Evolutionary conservation across 2,113 vertebrate genomes (phyloP).

Genomic region (Zosterops borbonicus): DNA sequence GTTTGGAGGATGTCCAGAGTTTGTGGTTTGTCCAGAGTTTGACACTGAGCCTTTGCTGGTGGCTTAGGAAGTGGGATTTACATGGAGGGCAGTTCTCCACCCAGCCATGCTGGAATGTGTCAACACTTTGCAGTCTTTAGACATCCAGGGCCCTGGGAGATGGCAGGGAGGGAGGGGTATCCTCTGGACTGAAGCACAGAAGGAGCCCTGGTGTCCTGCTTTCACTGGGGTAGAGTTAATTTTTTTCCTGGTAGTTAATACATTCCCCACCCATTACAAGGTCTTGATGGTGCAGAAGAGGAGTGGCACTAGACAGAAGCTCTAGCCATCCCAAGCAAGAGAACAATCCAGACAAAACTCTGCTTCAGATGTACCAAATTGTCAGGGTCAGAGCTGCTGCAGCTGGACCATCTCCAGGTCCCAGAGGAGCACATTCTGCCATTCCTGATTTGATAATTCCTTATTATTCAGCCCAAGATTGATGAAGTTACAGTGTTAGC

Average conservation of each 20-base stretch:
- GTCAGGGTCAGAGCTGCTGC: not conserved
- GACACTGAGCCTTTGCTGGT: not conserved
- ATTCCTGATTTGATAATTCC: not conserved
- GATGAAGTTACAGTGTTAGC: not conserved
- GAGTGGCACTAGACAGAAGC: not conserved
- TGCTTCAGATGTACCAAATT: not conserved
- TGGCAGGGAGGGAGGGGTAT: accelerated
- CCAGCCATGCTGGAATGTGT: not conserved
- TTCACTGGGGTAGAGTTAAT: not conserved
- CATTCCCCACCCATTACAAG: not conserved
- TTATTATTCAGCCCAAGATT: not conserved
- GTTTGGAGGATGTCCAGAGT: too few species aligned
- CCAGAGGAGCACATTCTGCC: not conserved
- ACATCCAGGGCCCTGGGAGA: not conserved
- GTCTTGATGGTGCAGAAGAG: not conserved
- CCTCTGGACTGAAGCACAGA: not conserved
- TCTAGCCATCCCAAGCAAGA: not conserved
- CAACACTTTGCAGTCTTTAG: not conserved
- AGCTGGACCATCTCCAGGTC: not conserved
- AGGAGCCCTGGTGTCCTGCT: not conserved
- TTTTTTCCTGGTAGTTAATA: not conserved
- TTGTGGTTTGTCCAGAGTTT: not conserved
- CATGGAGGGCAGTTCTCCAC: not conserved
- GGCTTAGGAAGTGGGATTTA: not conserved
- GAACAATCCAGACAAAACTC: not conserved